Conservation (phyloP, 2,797 vertebrate genomes). For the Lophotriccus pileatus region DNA sequence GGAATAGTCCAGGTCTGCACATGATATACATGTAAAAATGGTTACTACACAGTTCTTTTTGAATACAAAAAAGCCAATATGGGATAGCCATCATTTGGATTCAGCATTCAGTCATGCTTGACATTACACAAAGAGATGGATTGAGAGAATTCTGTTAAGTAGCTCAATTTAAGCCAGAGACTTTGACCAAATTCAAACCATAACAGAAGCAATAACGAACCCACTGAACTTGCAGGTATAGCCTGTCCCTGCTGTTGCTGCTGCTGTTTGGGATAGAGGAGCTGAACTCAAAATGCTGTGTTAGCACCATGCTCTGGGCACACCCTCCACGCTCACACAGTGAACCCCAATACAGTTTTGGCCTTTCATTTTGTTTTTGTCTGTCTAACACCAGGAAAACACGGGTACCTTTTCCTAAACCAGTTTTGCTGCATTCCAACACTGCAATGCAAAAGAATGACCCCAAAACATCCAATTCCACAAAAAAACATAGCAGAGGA, state of each 20-base stretch:
- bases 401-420: neutral
- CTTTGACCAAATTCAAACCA: slow-evolving; percentile 40
- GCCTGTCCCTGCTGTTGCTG: neutral
- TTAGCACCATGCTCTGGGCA: slow-evolving; percentile 40
- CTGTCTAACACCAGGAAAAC: slow-evolving; percentile 7
- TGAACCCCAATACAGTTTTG: neutral
- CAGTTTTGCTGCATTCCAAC: slow-evolving; percentile 7
- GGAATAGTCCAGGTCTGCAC: slow-evolving; percentile 70
- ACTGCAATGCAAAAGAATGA: slow-evolving; percentile 38
- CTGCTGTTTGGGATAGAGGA: slow-evolving; percentile 22
- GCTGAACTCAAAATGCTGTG: neutral
- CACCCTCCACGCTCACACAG: neutral
- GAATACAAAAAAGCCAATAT: slow-evolving; percentile 71
- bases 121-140: slow-evolving; percentile 54
- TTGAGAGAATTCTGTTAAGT: slow-evolving; percentile 57
- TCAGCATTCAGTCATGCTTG: slow-evolving; percentile 65
- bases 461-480: slow-evolving; percentile 38
- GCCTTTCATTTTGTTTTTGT: neutral
- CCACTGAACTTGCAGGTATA: slow-evolving; percentile 31
- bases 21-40: slow-evolving; percentile 68
- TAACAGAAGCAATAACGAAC: slow-evolving; percentile 51
- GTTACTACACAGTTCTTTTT: slow-evolving; percentile 62
- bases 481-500: slow-evolving; percentile 17
- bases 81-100: slow-evolving; percentile 61
- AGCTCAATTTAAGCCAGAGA: slow-evolving; percentile 63